Percentiles rank a stretch among this genome's conserved stretches.
Conservation (phyloP, 2,888 invertebrate genomes). For the Graphium colonna region DNA sequence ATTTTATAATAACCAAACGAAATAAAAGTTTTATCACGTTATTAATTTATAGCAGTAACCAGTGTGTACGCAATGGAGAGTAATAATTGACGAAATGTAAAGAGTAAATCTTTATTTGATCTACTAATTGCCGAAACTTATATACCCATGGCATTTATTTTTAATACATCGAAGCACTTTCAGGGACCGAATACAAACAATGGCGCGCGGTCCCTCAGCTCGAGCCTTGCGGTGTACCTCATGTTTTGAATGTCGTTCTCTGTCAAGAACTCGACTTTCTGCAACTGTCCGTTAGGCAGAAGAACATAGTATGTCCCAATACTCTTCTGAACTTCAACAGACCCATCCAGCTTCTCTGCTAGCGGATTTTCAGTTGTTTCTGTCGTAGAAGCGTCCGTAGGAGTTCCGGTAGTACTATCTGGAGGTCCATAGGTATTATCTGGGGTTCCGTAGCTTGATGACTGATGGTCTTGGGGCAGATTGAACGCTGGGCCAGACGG, state of each 20-base stretch:
- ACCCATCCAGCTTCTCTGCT: slow-evolving; percentile 41
- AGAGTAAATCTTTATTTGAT: too few species aligned
- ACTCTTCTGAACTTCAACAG: slow-evolving; percentile 69
- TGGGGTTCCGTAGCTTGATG: slow-evolving; percentile 55
- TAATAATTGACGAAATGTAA: too few species aligned
- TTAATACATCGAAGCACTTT: too few species aligned
- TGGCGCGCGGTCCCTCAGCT: slow-evolving; percentile 66
- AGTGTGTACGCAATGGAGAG: too few species aligned
- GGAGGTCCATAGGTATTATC: slow-evolving; percentile 57
- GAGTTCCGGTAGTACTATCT: slow-evolving; percentile 39
- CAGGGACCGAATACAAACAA: slow-evolving; percentile 53
- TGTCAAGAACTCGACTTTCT: slow-evolving; percentile 80
- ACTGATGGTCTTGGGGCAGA: slow-evolving; percentile 33
- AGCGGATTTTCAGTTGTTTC: slow-evolving; percentile 30
- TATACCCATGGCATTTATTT: too few species aligned
- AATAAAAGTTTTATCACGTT: too few species aligned
- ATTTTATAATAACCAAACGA: too few species aligned
- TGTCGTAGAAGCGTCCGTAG: slow-evolving; percentile 50
- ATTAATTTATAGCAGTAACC: too few species aligned
- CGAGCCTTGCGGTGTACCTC: slow-evolving; percentile 81
- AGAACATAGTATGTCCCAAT: slow-evolving; percentile 82
- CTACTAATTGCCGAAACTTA: too few species aligned
- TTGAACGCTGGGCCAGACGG: slow-evolving; percentile 61
- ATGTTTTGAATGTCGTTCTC: slow-evolving; percentile 75
- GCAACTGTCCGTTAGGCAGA: slow-evolving; percentile 82